Base-by-base conservation (phyloP, 2,113 vertebrate genomes). In the Girardinichthys multiradiatus region DNA sequence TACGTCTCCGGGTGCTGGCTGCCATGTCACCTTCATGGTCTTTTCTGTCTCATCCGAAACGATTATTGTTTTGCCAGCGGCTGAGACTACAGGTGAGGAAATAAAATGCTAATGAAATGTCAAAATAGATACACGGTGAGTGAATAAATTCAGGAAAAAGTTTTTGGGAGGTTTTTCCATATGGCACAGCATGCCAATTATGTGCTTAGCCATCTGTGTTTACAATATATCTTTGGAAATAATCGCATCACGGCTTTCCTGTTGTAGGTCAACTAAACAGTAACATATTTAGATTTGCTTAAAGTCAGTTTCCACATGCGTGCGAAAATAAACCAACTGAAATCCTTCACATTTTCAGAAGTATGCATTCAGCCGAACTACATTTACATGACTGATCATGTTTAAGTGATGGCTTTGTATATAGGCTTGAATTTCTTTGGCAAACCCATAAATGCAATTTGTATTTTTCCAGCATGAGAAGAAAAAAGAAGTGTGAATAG, bases 41-140 rank as follows among this genome's bases (percentile, higher is more conserved):
- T 92, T 96, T 89, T 98, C 97, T 0, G 96, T 98, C 90, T 99
- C 97, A 13, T 98, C 95, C 10, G 96, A 95, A 27, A 99, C 96
- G 33, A 54, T 94, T 80, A 99, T 90, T 13, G 37, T 87, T 91
- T 92, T 96, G 64, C 93, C 93, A 72, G 92, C 90, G 33, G 93
- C 93, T 17, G 97, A 97, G 78, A 96, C 98, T 99, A 82, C 31
- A 17, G 62, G 7, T 62, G 27, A 62, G 37, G 26, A 28, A 63
- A 65, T 81, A 51, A 70, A 59, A 21, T 5, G 2, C 60, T 21
- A 3, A 69, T 45, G 33, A 64, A 37, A 26, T 54, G 13, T 72
- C 2, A 74, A n/a, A 61, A 19, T 58, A 33, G 62, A n/a, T 27
- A 73, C 70, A 63, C 66, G 72, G 77, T 61, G 68, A 77, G 75